These are phyloP conservation scores for Limosa lapponica DNA, from an alignment of 2,797 vertebrate genomes.

Conservation along the genomic window DNA sequence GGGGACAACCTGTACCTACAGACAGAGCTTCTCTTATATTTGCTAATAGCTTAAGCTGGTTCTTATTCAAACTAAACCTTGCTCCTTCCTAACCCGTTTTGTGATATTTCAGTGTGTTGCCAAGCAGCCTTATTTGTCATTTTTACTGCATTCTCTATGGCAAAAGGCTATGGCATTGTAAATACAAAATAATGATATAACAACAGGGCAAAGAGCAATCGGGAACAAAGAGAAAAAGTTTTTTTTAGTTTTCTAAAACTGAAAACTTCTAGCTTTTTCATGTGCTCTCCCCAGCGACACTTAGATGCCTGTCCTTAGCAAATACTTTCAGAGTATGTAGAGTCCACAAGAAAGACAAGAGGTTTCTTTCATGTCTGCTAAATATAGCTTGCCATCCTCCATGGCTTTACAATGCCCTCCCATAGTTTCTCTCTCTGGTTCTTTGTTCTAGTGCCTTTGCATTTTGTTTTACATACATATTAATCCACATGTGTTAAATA, in stretches of 20 bases:
- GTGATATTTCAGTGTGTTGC: not conserved
- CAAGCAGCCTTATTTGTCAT: not conserved
- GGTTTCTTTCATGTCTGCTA: constrained; percentile 16
- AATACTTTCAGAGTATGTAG: not conserved
- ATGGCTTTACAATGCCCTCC: not conserved
- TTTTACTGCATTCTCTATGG: not conserved
- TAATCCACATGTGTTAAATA: constrained; percentile 33
- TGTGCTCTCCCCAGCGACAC: not conserved
- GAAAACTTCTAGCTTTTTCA: not conserved
- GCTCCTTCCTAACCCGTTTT: not conserved
- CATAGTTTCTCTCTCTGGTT: not conserved
- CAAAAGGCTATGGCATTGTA: not conserved
- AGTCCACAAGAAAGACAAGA: not conserved
- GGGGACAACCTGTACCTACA: not conserved
- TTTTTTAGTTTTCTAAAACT: not conserved
- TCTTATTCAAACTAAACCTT: constrained; percentile 29
- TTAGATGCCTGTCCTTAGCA: not conserved
- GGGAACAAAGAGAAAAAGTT: not conserved
- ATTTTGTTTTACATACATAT: constrained; percentile 26
- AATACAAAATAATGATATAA: not conserved
- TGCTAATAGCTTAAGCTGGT: not conserved
- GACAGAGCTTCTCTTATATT: not conserved
- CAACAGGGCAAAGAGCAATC: not conserved
- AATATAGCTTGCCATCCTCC: not conserved
- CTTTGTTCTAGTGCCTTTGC: constrained; percentile 30